phyloP scores from a whole-genome alignment of 2,888 invertebrate species.

The Panopea generosa region DNA sequence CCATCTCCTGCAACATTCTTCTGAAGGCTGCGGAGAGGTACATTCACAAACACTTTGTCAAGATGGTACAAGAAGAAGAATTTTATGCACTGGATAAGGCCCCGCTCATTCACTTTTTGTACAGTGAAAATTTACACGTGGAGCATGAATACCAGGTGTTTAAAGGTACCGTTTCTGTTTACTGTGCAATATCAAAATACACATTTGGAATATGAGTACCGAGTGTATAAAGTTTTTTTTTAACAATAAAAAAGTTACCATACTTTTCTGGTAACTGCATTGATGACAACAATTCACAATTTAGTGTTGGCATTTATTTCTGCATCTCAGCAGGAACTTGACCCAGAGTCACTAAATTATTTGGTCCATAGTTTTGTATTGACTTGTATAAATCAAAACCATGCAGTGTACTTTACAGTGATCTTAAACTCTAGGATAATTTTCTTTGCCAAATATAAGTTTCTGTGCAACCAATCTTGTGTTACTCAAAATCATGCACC shows the following conservation, averaged over 20 bases:
- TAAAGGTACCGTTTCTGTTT: slow-evolving; percentile 36
- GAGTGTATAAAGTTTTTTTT: not conserved
- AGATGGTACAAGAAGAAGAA: slow-evolving; percentile 93
- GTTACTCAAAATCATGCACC: too few species aligned
- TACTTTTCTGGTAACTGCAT: too few species aligned
- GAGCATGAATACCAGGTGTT: slow-evolving; percentile 94
- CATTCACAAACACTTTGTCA: slow-evolving; percentile 94
- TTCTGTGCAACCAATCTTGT: too few species aligned
- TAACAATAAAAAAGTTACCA: not conserved
- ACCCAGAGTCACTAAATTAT: too few species aligned
- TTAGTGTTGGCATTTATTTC: too few species aligned
- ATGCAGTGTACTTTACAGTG: too few species aligned
- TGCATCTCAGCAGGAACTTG: too few species aligned
- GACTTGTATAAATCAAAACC: too few species aligned
- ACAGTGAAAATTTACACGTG: slow-evolving; percentile 94
- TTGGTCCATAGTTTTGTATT: too few species aligned
- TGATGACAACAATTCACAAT: too few species aligned
- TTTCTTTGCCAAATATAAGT: too few species aligned
- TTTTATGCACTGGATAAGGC: slow-evolving; percentile 93
- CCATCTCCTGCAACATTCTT: slow-evolving; percentile 93
- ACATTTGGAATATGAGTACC: not conserved
- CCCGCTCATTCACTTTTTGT: slow-evolving; percentile 91
- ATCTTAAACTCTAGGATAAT: too few species aligned
- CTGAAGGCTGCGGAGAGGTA: slow-evolving; percentile 92
- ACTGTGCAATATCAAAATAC: not conserved